Conservation (phyloP, 2,797 vertebrate species). For the Xenops minutus region DNA sequence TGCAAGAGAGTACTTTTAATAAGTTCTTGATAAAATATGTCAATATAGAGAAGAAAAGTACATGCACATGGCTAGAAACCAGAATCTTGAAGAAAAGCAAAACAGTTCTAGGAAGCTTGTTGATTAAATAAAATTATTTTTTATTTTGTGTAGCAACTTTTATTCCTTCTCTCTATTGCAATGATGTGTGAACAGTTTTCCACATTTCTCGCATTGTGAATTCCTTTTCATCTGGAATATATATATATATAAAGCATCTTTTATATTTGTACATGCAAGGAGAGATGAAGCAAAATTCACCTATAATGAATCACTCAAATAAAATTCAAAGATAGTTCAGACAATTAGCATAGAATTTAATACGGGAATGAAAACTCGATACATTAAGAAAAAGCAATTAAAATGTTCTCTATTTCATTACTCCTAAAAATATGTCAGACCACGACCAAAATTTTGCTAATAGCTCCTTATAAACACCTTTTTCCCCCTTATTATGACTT, state of each 20-base stretch:
- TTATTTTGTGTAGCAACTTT: neutral
- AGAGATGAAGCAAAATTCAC: neutral
- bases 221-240: neutral
- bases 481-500: neutral
- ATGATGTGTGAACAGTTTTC: neutral
- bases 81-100: neutral
- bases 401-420: neutral
- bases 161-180: neutral
- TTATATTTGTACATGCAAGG: neutral
- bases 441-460: neutral
- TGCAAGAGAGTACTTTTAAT: neutral
- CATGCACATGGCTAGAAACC: neutral
- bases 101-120: neutral
- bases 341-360: neutral
- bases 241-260: neutral
- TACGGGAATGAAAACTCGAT: fast-evolving
- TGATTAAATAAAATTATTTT: neutral
- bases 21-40: neutral
- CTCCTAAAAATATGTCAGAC: neutral
- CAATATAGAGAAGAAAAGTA: neutral
- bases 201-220: neutral
- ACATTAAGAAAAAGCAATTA: neutral
- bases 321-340: neutral
- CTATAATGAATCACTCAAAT: neutral
- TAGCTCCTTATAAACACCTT: neutral